Evolutionary conservation across 1,140 invertebrate species (phyloP).

Genomic region (Drosophila sp.): DNA sequence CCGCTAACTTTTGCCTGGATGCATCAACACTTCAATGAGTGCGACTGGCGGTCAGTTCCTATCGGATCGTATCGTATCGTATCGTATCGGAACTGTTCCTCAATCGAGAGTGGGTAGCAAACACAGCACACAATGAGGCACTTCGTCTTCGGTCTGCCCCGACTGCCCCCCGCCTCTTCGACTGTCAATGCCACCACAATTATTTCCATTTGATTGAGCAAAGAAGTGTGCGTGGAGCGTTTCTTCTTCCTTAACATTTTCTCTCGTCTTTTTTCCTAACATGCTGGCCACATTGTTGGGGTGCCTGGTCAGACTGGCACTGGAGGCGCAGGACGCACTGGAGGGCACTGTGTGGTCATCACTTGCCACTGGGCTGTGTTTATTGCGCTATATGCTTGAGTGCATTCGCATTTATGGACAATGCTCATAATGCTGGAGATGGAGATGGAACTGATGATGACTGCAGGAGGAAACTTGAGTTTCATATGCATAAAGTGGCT

Average conservation of each 20-base stretch:
- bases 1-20: slow-evolving; percentile 54
- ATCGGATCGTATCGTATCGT: slow-evolving; percentile 4
- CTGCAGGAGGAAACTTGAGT: slow-evolving; percentile 42
- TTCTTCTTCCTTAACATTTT: slow-evolving; percentile 41
- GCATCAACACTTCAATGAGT: slow-evolving; percentile 80
- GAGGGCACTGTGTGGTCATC: slow-evolving; percentile 67
- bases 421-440: slow-evolving; percentile 8
- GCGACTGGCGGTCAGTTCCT: slow-evolving; percentile 46
- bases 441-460: slow-evolving; percentile 31
- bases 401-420: slow-evolving; percentile 66
- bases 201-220: slow-evolving; percentile 82
- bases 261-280: slow-evolving; percentile 24
- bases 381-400: slow-evolving; percentile 80
- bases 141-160: slow-evolving; percentile 61
- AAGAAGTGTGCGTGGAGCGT: slow-evolving; percentile 72
- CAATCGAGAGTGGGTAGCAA: slow-evolving; percentile 37
- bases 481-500: slow-evolving; percentile 9
- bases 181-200: slow-evolving; percentile 65
- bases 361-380: slow-evolving; percentile 59
- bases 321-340: too few relatives aligned
- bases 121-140: slow-evolving; percentile 58
- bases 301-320: slow-evolving; percentile 23
- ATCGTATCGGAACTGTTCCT: slow-evolving; percentile 29
- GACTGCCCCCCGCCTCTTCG: not conserved
- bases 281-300: slow-evolving; percentile 60